Percentiles rank a stretch among this genome's conserved stretches.
phyloP scores from a whole-genome alignment of 2,113 vertebrate species.

The Gymnocephalus cernua region DNA sequence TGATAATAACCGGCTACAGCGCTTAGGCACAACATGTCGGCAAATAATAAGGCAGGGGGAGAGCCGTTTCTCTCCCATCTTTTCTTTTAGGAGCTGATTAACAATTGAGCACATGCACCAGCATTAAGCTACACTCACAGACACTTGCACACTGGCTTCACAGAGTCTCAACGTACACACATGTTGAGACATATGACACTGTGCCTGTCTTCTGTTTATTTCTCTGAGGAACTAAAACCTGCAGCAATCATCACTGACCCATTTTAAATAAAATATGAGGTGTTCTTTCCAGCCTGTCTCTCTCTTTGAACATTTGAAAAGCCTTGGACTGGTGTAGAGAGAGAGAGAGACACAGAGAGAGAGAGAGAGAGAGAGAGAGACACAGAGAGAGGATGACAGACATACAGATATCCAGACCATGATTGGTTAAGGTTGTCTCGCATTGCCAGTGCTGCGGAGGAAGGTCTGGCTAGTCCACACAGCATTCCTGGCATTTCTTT shows the following conservation, averaged over 20 bases:
- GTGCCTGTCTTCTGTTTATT: slow-evolving; percentile 39
- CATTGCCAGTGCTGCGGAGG: too few relatives aligned
- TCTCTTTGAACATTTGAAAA: slow-evolving; percentile 53
- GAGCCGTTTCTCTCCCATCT: slow-evolving; percentile 16
- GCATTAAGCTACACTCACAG: neutral
- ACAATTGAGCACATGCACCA: neutral
- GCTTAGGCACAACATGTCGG: slow-evolving; percentile 32
- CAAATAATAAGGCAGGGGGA: slow-evolving; percentile 19
- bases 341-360: neutral
- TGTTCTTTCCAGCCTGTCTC: slow-evolving; percentile 14
- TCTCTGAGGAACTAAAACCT: slow-evolving; percentile 46
- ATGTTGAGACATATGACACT: neutral
- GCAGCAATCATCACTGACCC: slow-evolving; percentile 63
- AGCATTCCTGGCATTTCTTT: too few relatives aligned
- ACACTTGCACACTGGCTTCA: neutral
- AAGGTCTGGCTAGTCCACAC: too few relatives aligned
- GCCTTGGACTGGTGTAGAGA: slow-evolving; percentile 8
- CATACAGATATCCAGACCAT: neutral
- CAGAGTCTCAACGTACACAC: neutral
- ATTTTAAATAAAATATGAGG: slow-evolving; percentile 54
- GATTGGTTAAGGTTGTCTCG: too few relatives aligned
- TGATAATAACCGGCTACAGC: slow-evolving; percentile 30
- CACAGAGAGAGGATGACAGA: neutral
- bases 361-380: neutral
- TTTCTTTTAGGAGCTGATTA: slow-evolving; percentile 17